Percentiles rank a stretch among this genome's conserved stretches.
phyloP scores from a whole-genome alignment of 2,113 vertebrate species.

The Labrus mixtus region DNA sequence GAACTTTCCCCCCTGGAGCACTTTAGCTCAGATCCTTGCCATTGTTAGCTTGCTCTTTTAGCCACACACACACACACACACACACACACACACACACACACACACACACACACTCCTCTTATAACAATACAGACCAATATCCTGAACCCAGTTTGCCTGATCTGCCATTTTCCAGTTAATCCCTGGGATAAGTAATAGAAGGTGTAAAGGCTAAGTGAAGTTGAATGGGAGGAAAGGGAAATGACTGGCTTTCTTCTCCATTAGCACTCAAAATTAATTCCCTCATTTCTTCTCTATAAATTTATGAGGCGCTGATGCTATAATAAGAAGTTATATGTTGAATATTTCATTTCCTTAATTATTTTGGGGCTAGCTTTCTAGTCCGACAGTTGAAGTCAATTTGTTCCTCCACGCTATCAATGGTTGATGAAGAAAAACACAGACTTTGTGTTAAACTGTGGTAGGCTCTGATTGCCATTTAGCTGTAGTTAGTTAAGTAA shows the following conservation, averaged over 20 bases:
- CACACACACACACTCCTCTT: slow-evolving; percentile 33
- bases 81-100: slow-evolving; percentile 22
- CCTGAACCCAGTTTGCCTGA: slow-evolving; percentile 19
- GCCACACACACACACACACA: slow-evolving; percentile 23
- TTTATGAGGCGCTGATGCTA: slow-evolving; percentile 76
- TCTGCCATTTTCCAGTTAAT: slow-evolving; percentile 35
- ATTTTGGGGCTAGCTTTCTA: slow-evolving; percentile 64
- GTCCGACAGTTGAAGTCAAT: slow-evolving; percentile 61
- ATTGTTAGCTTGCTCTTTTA: slow-evolving; percentile 55
- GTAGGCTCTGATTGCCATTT: slow-evolving; percentile 20
- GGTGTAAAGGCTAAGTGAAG: slow-evolving; percentile 59
- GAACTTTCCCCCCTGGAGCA: slow-evolving; percentile 33
- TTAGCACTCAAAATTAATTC: slow-evolving; percentile 70
- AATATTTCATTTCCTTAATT: slow-evolving; percentile 82
- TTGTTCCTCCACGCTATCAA: slow-evolving; percentile 61
- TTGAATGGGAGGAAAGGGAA: slow-evolving; percentile 47
- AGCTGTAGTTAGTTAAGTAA: slow-evolving; percentile 25
- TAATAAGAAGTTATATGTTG: slow-evolving; percentile 78
- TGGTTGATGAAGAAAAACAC: slow-evolving; percentile 63
- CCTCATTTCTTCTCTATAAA: slow-evolving; percentile 70
- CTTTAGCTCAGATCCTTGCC: slow-evolving; percentile 58
- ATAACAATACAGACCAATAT: slow-evolving; percentile 22
- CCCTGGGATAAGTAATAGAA: slow-evolving; percentile 46
- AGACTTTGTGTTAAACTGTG: slow-evolving; percentile 31
- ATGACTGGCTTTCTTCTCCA: slow-evolving; percentile 61